Conservation (phyloP, 2,888 invertebrate genomes). For the Diplolepis rosae region DNA sequence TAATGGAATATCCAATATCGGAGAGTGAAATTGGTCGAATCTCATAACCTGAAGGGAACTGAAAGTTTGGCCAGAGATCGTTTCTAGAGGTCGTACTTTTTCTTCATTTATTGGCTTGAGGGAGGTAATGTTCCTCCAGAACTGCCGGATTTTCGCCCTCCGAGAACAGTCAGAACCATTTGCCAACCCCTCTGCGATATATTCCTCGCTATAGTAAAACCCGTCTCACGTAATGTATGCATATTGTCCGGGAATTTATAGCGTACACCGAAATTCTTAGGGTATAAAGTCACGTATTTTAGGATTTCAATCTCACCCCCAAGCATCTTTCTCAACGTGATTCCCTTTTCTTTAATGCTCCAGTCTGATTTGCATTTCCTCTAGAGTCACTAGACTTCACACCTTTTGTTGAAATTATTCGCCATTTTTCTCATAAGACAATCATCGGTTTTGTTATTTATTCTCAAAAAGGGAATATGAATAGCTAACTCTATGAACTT, state of each 20-base stretch:
- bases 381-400: background rate
- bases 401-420: background rate
- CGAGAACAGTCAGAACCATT: conserved; percentile 26
- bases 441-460: background rate
- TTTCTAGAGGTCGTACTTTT: conserved; percentile 1
- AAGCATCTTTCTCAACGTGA: background rate
- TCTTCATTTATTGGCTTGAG: conserved; percentile 21
- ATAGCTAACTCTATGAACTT: background rate
- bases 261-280: conserved; percentile 42
- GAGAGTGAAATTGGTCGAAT: background rate
- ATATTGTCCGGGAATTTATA: conserved; percentile 53
- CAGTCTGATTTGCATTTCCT: conserved; percentile 18
- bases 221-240: conserved; percentile 46
- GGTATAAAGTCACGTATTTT: conserved; percentile 43
- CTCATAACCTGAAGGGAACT: conserved; percentile 20
- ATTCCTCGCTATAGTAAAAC: conserved; percentile 8
- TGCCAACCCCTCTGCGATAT: conserved; percentile 22
- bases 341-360: conserved; percentile 13
- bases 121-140: conserved; percentile 23
- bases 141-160: conserved; percentile 12
- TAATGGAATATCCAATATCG: background rate
- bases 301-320: conserved; percentile 39
- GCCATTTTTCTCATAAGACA: background rate
- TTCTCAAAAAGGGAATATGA: background rate
- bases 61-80: conserved; percentile 2